phyloP scores from a whole-genome alignment of 2,113 vertebrate genomes.

The Osmerus mordax region DNA sequence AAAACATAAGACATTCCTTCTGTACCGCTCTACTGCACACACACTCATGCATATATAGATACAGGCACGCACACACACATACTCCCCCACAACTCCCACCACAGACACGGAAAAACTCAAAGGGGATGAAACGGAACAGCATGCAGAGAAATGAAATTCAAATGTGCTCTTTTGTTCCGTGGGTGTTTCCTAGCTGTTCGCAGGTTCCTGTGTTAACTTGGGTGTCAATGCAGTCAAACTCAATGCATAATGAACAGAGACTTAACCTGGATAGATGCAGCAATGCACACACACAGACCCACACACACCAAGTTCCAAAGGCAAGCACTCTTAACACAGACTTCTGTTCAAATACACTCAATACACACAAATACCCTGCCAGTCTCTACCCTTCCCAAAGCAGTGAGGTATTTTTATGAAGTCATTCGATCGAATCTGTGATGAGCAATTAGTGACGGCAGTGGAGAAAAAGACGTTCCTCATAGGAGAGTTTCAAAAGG shows the following conservation, averaged over 20 bases:
- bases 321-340: neutral
- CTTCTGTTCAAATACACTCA: neutral
- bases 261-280: neutral
- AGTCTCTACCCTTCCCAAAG: constrained; percentile 32
- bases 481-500: constrained; percentile 15
- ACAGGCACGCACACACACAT: neutral
- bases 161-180: neutral
- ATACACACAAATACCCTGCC: neutral
- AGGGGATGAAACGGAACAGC: neutral
- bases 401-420: constrained; percentile 8
- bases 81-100: neutral
- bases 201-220: constrained; percentile 2
- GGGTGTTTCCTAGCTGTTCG: neutral
- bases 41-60: neutral
- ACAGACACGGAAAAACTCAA: neutral
- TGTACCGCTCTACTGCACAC: neutral
- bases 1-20: too few species aligned
- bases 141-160: constrained; percentile 7
- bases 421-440: constrained; percentile 14
- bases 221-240: constrained; percentile 29
- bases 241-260: constrained; percentile 12
- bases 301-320: neutral
- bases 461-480: constrained; percentile 12
- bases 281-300: neutral
- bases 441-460: constrained; percentile 14